These are phyloP conservation scores for Coelopa pilipes DNA, from an alignment of 2,888 invertebrate genomes.

Conservation along the genomic window DNA sequence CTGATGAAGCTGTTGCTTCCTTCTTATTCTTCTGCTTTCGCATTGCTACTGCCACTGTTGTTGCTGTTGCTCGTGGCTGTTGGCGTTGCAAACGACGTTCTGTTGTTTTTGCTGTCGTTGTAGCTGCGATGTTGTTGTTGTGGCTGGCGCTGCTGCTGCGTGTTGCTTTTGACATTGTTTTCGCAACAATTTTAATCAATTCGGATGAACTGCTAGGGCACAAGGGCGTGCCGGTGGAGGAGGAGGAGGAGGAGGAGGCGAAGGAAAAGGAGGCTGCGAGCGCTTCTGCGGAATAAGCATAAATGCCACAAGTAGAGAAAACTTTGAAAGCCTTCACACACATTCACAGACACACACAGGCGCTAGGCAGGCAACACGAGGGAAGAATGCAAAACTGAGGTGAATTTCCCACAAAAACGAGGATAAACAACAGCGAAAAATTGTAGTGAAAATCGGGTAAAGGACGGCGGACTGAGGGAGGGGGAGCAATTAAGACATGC, in stretches of 20 bases:
- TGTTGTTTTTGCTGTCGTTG: too few species aligned
- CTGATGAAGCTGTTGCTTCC: slow-evolving; percentile 11
- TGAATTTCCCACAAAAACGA: background rate
- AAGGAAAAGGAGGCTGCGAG: background rate
- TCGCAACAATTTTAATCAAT: slow-evolving; percentile 36
- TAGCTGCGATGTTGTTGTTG: too few species aligned
- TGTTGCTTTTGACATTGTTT: slow-evolving; percentile 30
- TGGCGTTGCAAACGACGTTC: too few species aligned
- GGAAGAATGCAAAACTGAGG: background rate
- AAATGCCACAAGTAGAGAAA: slow-evolving; percentile 25
- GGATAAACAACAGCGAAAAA: background rate
- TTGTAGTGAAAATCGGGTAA: background rate
- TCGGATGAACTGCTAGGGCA: slow-evolving; percentile 22
- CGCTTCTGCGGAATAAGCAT: slow-evolving; percentile 23
- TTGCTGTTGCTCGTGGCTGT: background rate
- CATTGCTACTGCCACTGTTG: too few species aligned
- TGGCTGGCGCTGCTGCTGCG: too few species aligned
- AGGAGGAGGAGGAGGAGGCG: background rate
- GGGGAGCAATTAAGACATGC: slow-evolving; percentile 18
- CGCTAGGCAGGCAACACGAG: background rate
- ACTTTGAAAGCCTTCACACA: background rate
- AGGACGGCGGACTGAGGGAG: background rate
- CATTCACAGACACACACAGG: background rate
- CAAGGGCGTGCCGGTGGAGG: background rate
- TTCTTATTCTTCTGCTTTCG: too few species aligned